These are phyloP conservation scores for Drosophila sordidula DNA, from an alignment of 2,888 invertebrate species.

Conservation along the genomic window DNA sequence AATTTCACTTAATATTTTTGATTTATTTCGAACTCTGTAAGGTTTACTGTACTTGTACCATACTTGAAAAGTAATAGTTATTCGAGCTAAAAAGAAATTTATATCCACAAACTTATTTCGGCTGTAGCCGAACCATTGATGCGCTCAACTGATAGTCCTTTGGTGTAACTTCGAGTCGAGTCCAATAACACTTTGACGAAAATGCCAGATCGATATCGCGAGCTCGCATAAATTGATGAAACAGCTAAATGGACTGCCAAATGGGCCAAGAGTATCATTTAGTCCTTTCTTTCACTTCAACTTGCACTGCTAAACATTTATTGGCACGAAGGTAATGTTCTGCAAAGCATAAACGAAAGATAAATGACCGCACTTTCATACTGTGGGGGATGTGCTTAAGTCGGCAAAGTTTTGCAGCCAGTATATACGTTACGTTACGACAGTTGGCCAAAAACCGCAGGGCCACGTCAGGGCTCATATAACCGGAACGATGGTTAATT, in stretches of 20 bases:
- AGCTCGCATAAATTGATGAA: constrained; percentile 55
- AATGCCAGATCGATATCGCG: constrained; percentile 48
- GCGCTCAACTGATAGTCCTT: constrained; percentile 19
- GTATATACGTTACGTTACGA: constrained; percentile 10
- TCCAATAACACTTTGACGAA: constrained; percentile 29
- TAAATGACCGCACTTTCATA: constrained; percentile 31
- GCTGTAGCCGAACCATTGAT: constrained; percentile 20
- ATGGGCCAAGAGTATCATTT: constrained; percentile 39
- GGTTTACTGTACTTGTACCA: constrained; percentile 1
- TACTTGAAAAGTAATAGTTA: background rate
- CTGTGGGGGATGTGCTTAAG: constrained; percentile 16
- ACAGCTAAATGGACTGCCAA: constrained; percentile 53
- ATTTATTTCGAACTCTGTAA: background rate
- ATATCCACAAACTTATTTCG: constrained; percentile 21
- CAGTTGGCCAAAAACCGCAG: constrained; percentile 37
- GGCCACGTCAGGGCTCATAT: constrained; percentile 22
- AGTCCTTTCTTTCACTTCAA: constrained; percentile 12
- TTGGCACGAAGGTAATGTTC: constrained; percentile 38
- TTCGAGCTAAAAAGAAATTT: constrained; percentile 1
- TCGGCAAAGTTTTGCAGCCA: constrained; percentile 23
- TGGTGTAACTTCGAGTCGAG: constrained; percentile 5
- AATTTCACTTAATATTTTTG: background rate
- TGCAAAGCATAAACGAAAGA: constrained; percentile 42
- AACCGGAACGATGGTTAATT: constrained; percentile 53
- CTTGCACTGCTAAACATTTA: constrained; percentile 31